Evolutionary conservation across 2,113 vertebrate species (phyloP).

Genomic region (Lepus americanus): DNA sequence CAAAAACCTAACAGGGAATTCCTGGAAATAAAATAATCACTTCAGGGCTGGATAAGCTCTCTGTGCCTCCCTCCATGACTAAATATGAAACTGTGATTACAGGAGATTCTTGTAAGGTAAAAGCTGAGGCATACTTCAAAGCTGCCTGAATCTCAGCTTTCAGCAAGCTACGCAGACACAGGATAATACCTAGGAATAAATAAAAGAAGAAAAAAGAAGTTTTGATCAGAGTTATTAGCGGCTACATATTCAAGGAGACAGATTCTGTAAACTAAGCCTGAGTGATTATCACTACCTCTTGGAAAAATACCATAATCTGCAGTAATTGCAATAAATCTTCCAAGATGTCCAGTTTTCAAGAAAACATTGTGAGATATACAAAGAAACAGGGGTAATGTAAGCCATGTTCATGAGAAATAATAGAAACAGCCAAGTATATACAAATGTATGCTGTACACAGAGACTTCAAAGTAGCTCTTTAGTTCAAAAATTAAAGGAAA

Average conservation of each 20-base stretch:
- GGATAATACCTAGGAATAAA: not conserved
- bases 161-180: not conserved
- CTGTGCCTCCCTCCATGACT: not conserved
- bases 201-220: not conserved
- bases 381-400: slow-evolving; percentile 42
- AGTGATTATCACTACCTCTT: not conserved
- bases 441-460: slow-evolving; percentile 8
- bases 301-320: not conserved
- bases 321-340: not conserved
- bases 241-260: not conserved
- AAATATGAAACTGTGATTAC: not conserved
- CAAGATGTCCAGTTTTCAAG: slow-evolving; percentile 7
- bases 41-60: not conserved
- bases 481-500: slow-evolving; percentile 40
- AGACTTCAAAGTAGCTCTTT: not conserved
- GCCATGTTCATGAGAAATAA: not conserved
- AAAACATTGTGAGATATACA: slow-evolving; percentile 5
- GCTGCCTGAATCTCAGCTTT: not conserved
- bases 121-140: not conserved
- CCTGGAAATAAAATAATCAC: not conserved
- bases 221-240: not conserved
- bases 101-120: not conserved
- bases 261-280: not conserved
- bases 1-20: not conserved
- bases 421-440: not conserved